Evolutionary conservation across 2,113 vertebrate genomes (phyloP).

Genomic region (Elephantulus edwardii): DNA sequence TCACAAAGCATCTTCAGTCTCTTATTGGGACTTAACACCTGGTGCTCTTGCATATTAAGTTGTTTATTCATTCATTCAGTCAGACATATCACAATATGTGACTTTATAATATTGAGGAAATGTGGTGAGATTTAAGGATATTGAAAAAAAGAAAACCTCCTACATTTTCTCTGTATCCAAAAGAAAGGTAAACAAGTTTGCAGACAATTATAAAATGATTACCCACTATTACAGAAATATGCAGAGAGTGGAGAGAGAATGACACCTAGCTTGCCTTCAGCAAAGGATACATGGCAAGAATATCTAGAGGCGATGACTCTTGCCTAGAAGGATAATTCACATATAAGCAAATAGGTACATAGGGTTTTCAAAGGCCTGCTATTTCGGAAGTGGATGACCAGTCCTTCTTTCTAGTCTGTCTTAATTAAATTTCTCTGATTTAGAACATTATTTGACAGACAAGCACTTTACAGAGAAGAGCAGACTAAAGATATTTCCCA

Average conservation of each 20-base stretch:
- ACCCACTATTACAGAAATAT: not conserved
- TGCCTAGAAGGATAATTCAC: not conserved
- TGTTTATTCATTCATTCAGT: not conserved
- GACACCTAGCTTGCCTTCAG: not conserved
- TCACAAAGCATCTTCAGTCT: not conserved
- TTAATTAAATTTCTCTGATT: too few species aligned
- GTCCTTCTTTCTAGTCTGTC: too few species aligned
- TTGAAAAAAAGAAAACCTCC: conserved; percentile 3
- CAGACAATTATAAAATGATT: not conserved
- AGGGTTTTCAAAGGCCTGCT: too few species aligned
- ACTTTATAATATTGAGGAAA: not conserved
- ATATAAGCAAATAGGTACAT: not conserved
- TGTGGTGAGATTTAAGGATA: not conserved
- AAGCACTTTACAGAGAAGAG: too few species aligned
- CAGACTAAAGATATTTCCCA: too few species aligned
- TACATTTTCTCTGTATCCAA: not conserved
- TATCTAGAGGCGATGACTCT: not conserved
- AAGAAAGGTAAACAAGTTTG: not conserved
- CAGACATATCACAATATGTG: not conserved
- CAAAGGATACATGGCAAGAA: not conserved
- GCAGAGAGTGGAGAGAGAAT: not conserved
- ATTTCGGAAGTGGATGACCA: too few species aligned
- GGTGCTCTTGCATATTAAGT: not conserved
- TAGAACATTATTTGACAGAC: too few species aligned
- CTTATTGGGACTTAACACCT: not conserved